Conservation (phyloP, 2,888 invertebrate genomes). For the Seira sanloemensis region DNA sequence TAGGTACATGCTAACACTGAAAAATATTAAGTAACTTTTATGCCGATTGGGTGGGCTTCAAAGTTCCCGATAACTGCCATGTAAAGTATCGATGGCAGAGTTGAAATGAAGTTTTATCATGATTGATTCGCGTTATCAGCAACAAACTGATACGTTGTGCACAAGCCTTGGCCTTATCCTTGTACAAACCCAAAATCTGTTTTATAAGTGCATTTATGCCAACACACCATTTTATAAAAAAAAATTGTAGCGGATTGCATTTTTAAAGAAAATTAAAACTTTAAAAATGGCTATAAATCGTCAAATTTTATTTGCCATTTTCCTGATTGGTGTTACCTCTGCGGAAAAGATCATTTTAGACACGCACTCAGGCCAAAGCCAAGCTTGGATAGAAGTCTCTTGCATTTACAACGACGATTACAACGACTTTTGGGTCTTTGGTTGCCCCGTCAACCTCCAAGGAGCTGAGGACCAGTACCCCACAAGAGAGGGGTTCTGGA, state of each 20-base stretch:
- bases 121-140: neutral
- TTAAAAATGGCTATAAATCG: neutral
- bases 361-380: neutral
- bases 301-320: neutral
- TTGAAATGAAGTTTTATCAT: too few relatives aligned
- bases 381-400: constrained; percentile 20
- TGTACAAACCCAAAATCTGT: neutral
- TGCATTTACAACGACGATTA: constrained; percentile 32
- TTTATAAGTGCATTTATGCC: too few relatives aligned
- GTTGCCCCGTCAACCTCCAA: neutral
- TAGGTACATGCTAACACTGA: too few relatives aligned
- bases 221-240: too few relatives aligned
- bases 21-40: too few relatives aligned
- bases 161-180: neutral
- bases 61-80: too few relatives aligned
- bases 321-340: neutral
- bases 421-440: constrained; percentile 36
- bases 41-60: too few relatives aligned
- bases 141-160: neutral
- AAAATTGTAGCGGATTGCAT: neutral
- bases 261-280: neutral
- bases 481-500: constrained; percentile 19
- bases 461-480: constrained; percentile 7
- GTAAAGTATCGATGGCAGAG: too few relatives aligned
- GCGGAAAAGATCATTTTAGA: neutral